These are phyloP conservation scores for Sebastes reedi DNA, from an alignment of 2,797 vertebrate species.

Conservation along the genomic window DNA sequence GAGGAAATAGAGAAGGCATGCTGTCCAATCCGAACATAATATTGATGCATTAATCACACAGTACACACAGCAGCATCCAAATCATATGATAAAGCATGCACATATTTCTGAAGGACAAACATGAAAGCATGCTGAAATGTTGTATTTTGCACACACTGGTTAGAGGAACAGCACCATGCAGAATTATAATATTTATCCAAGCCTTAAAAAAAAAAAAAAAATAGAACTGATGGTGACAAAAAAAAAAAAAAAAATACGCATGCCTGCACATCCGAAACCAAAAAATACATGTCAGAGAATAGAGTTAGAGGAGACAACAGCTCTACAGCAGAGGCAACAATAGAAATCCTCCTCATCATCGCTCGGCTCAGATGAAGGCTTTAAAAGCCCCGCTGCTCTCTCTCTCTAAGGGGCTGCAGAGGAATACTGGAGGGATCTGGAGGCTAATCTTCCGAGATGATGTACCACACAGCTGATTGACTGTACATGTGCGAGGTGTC, in stretches of 20 bases:
- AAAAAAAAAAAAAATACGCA: background rate
- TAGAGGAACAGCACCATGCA: background rate
- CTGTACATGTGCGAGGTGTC: conserved; percentile 53
- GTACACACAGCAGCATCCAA: conserved; percentile 39
- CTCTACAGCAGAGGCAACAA: conserved; percentile 64
- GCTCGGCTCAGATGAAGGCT: conserved; percentile 73
- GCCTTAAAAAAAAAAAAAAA: background rate
- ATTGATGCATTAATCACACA: conserved; percentile 83
- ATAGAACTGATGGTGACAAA: background rate
- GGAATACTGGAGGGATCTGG: conserved; percentile 63
- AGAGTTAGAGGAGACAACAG: conserved; percentile 53
- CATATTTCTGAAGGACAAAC: conserved; percentile 52
- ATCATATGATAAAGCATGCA: conserved; percentile 18
- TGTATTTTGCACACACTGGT: background rate
- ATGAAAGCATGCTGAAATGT: background rate
- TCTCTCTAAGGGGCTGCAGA: conserved; percentile 80
- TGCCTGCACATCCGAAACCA: conserved; percentile 16
- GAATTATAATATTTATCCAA: background rate
- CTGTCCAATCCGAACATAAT: conserved; percentile 80
- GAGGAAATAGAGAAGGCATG: conserved; percentile 32
- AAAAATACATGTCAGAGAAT: conserved; percentile 73
- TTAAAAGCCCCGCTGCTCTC: conserved; percentile 81
- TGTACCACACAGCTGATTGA: conserved; percentile 68
- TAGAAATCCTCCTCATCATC: conserved; percentile 83
- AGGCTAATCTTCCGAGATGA: conserved; percentile 84